Evolutionary conservation across 2,797 vertebrate species (phyloP).

Genomic region (Neostethus bicornis): DNA sequence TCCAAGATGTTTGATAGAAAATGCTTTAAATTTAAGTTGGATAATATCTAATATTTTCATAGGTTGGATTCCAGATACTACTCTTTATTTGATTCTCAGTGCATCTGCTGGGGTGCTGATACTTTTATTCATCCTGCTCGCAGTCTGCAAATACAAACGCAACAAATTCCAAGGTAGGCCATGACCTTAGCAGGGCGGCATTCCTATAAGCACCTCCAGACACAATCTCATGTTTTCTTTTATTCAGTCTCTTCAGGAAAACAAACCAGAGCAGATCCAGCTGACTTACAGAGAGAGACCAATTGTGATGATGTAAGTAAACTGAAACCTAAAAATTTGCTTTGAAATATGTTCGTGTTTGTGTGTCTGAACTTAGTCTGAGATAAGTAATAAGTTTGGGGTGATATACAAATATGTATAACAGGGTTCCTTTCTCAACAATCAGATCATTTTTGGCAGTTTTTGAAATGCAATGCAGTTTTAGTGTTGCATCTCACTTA

Average conservation of each 20-base stretch:
- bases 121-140: background rate
- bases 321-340: background rate
- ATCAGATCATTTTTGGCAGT: no score
- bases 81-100: background rate
- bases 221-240: background rate
- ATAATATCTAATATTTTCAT: background rate
- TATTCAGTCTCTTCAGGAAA: slow-evolving; percentile 3
- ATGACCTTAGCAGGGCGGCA: background rate
- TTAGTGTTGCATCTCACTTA: no score
- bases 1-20: background rate
- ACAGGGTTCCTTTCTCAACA: no score
- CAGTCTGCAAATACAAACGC: slow-evolving; percentile 1
- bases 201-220: background rate
- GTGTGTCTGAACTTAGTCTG: no score
- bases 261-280: background rate
- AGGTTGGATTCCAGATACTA: slow-evolving; percentile 5
- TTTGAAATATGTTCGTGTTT: no score
- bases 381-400: no score
- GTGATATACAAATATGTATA: no score
- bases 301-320: background rate
- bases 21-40: no score
- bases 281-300: rapidly evolving
- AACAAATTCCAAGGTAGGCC: background rate
- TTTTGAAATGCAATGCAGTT: no score
- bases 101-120: background rate